Conservation (phyloP, 2,113 vertebrate species). For the Haemorhous mexicanus region DNA sequence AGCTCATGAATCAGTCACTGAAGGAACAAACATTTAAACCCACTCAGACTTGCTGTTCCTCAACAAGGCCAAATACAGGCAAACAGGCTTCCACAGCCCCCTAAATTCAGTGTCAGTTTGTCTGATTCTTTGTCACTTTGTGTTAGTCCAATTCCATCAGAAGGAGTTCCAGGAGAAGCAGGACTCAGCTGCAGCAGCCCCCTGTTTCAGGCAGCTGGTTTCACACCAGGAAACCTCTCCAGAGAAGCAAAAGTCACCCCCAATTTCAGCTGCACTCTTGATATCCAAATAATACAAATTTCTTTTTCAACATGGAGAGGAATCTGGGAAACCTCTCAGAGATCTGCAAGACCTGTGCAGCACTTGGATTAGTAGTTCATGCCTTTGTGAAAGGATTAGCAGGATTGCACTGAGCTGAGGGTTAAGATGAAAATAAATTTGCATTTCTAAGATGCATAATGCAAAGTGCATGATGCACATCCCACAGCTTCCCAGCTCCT, state of each 20-base stretch:
- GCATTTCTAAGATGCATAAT: not conserved
- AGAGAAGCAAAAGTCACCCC: not conserved
- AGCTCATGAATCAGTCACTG: not conserved
- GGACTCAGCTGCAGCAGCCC: not conserved
- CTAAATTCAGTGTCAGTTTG: slow-evolving; percentile 2
- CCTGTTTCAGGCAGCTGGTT: not conserved
- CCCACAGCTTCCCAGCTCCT: not conserved
- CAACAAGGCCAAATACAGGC: not conserved
- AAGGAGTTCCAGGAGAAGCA: slow-evolving; percentile 48
- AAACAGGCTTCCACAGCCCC: not conserved
- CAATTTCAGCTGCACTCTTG: not conserved
- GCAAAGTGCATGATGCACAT: not conserved
- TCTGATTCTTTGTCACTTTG: slow-evolving; percentile 51
- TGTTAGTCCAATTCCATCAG: slow-evolving; percentile 50
- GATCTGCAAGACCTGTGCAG: slow-evolving; percentile 7
- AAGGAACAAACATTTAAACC: not conserved
- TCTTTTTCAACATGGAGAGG: slow-evolving; percentile 45
- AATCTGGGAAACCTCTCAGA: slow-evolving; percentile 45
- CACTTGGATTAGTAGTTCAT: slow-evolving; percentile 42
- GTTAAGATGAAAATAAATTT: slow-evolving; percentile 16
- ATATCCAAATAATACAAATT: not conserved
- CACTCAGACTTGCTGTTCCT: not conserved
- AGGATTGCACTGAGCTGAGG: not conserved
- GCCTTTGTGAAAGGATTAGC: slow-evolving; percentile 48
- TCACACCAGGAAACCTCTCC: not conserved